Base-by-base conservation (phyloP, 2,888 invertebrate genomes). In the Ptychoptera contaminata region DNA sequence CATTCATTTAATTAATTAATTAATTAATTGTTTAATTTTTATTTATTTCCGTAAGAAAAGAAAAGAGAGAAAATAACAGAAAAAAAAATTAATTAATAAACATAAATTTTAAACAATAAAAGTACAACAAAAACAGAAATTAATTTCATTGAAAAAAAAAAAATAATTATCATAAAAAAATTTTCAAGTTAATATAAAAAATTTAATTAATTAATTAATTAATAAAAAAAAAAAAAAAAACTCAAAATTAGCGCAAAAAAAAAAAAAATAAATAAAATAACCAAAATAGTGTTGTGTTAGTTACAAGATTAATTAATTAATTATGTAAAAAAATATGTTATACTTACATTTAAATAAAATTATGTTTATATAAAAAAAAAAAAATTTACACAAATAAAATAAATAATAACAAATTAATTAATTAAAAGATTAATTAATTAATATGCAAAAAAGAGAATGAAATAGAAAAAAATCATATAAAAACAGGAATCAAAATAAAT, bases 371-470 rank as follows among this genome's bases (percentile, higher is more conserved):
- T 37, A 37, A 14, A 38, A 23, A 42, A 7, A 23, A 34, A 2
- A 10, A 31, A 37, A 14, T 31, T 42, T 36, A 46, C 37, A n/a
- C 16, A 46, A 32, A 45, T 2, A 8, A 34, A 42, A 37, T 38
- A 42, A 43, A 16, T 42, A 49, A 47, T 48, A 47, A 45, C 43
- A 48, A 49, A 42, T 37, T 43, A 46, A 48, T 44, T 43, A 45
- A 50, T 51, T 30, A 42, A 47, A 51, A 50, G 23, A 23, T 5
- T 5, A 23, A 50, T 48, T 48, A 52, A 52, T 57, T 56, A 54
- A 54, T n/a, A n/a, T 56, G 53, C 54, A 55, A 50, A 47, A 53
- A 53, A 53, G 53, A n/a, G 59, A 57, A 60, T 62, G 62, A n/a
- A n/a, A n/a, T n/a, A n/a, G n/a, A n/a, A n/a, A n/a, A n/a, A n/a